Conservation (phyloP, 2,888 invertebrate species). For the Pristionchus fissidentatus region DNA sequence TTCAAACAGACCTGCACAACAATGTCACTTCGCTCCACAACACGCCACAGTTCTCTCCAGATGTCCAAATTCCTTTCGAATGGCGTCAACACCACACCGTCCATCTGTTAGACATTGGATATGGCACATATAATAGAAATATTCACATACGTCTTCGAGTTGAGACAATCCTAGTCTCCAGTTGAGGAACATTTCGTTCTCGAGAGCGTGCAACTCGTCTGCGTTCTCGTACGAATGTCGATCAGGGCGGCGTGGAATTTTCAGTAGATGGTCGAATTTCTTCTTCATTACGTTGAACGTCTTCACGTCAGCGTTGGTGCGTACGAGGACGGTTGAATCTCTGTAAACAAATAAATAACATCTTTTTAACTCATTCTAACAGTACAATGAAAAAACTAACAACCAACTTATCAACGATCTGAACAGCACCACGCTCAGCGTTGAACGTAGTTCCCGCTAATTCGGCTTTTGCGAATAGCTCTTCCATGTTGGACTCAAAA, state of each 20-base stretch:
- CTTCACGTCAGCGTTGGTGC: conserved; percentile 60
- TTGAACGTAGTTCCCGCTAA: conserved; percentile 93
- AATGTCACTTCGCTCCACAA: conserved; percentile 86
- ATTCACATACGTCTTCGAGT: conserved; percentile 74
- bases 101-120: conserved; percentile 75
- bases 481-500: conserved; percentile 82
- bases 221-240: conserved; percentile 86
- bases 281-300: conserved; percentile 66
- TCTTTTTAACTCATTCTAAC: background rate
- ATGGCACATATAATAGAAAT: background rate
- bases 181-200: conserved; percentile 88
- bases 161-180: conserved; percentile 90
- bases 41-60: conserved; percentile 98
- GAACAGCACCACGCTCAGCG: conserved; percentile 76
- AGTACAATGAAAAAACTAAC: conserved; percentile 32
- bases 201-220: conserved; percentile 86
- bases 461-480: conserved; percentile 94
- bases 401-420: conserved; percentile 68
- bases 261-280: conserved; percentile 81
- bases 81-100: conserved; percentile 90
- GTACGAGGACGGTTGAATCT: conserved; percentile 65
- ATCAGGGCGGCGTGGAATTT: conserved; percentile 89
- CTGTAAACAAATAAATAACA: conserved; percentile 38
- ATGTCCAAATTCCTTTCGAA: conserved; percentile 97
- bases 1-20: conserved; percentile 69